These are phyloP conservation scores for Apamea sordens DNA, from an alignment of 2,888 invertebrate genomes.

Conservation along the genomic window DNA sequence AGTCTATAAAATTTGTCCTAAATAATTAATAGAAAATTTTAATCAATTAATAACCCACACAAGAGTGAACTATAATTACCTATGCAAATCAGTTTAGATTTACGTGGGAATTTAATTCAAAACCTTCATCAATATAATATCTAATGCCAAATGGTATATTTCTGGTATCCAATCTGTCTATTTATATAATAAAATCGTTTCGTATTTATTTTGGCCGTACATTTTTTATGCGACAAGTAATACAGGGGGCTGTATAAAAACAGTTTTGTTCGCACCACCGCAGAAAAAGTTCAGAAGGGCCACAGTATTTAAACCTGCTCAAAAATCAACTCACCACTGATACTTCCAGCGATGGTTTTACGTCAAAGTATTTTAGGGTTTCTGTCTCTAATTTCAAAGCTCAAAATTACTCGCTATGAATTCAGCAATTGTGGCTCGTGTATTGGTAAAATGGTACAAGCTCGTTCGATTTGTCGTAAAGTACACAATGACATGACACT, in stretches of 20 bases:
- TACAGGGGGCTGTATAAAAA: slow-evolving; percentile 46
- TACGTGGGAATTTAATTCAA: neutral
- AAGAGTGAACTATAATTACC: slow-evolving; percentile 1
- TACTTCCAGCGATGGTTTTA: neutral
- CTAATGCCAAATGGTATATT: neutral
- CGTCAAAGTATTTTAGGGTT: neutral
- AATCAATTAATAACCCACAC: neutral
- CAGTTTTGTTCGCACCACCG: slow-evolving; percentile 36
- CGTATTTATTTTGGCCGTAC: slow-evolving; percentile 55
- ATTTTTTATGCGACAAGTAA: slow-evolving; percentile 53
- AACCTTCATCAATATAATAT: neutral
- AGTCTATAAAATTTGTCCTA: neutral
- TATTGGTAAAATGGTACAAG: neutral
- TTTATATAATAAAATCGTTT: slow-evolving; percentile 34
- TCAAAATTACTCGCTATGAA: neutral
- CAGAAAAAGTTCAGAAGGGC: slow-evolving; percentile 38
- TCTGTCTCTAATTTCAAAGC: neutral
- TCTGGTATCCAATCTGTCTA: slow-evolving; percentile 26
- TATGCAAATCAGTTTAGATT: neutral
- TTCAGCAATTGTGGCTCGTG: neutral
- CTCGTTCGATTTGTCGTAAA: slow-evolving; percentile 15
- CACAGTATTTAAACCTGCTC: neutral
- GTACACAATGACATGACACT: slow-evolving; percentile 39
- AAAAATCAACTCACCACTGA: neutral
- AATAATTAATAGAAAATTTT: neutral